Evolutionary conservation across 2,113 vertebrate genomes (phyloP).

Genomic region (Catharus minimus): DNA sequence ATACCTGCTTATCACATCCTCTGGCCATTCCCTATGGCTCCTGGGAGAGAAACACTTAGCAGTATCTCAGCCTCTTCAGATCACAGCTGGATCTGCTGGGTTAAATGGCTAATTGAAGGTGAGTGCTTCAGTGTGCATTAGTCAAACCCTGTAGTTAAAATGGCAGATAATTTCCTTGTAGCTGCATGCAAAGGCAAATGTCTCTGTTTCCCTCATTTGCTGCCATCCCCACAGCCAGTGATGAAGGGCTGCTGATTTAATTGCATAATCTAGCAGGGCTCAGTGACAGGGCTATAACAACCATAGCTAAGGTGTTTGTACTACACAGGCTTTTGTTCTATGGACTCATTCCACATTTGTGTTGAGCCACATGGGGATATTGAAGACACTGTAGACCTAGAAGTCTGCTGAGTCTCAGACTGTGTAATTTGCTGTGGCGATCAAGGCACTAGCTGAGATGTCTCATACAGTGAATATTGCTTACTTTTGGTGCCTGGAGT

Average conservation of each 20-base stretch:
- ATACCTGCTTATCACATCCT: not conserved
- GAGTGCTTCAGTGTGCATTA: conserved; percentile 11
- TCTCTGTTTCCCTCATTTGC: not conserved
- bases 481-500: not conserved
- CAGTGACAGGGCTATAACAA: not conserved
- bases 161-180: conserved; percentile 25
- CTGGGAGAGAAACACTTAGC: not conserved
- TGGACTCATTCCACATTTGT: not conserved
- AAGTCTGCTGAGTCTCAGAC: not conserved
- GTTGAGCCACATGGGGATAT: not conserved
- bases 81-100: conserved; percentile 23
- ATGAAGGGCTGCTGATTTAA: not conserved
- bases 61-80: not conserved
- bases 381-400: not conserved
- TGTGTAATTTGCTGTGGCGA: not conserved
- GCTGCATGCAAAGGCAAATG: conserved; percentile 1
- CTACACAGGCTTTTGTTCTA: not conserved
- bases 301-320: not conserved
- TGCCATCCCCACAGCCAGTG: not conserved
- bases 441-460: not conserved
- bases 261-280: not conserved
- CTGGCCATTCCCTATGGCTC: not conserved
- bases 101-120: conserved; percentile 35
- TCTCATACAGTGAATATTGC: not conserved
- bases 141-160: conserved; percentile 18